phyloP scores from a whole-genome alignment of 2,797 vertebrate genomes.

The Eutrigla gurnardus region DNA sequence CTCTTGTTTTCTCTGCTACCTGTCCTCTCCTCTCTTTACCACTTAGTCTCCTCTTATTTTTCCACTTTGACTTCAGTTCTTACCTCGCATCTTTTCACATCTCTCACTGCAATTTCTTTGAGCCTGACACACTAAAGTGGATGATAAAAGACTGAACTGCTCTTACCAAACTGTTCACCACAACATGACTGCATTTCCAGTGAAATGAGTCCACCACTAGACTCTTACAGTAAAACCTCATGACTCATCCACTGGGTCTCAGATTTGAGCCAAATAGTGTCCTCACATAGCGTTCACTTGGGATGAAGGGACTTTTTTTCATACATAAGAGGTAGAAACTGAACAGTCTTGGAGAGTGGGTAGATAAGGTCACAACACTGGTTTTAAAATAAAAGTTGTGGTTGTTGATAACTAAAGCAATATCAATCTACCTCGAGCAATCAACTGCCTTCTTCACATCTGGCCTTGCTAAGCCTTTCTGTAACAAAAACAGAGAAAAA shows the following conservation, averaged over 20 bases:
- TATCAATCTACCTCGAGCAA: too few relatives aligned
- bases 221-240: constrained; percentile 23
- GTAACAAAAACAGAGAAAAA: neutral
- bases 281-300: neutral
- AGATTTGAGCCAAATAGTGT: neutral
- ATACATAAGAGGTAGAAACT: too few relatives aligned
- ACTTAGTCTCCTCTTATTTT: neutral
- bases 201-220: neutral
- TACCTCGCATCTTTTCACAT: neutral
- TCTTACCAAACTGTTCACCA: constrained; percentile 2
- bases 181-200: constrained; percentile 15
- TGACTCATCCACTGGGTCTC: constrained; percentile 8
- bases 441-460: neutral
- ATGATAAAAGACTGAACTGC: neutral
- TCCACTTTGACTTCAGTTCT: neutral
- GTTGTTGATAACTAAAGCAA: neutral
- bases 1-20: neutral
- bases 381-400: neutral
- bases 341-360: too few relatives aligned
- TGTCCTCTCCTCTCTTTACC: neutral
- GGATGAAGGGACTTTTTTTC: neutral
- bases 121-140: neutral
- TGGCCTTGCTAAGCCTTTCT: neutral
- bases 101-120: neutral
- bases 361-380: neutral